Evolutionary conservation across 2,797 vertebrate species (phyloP), one percentile per base, ranked within the genome.

Genomic region (Hypotaenidia philippensis): DNA sequence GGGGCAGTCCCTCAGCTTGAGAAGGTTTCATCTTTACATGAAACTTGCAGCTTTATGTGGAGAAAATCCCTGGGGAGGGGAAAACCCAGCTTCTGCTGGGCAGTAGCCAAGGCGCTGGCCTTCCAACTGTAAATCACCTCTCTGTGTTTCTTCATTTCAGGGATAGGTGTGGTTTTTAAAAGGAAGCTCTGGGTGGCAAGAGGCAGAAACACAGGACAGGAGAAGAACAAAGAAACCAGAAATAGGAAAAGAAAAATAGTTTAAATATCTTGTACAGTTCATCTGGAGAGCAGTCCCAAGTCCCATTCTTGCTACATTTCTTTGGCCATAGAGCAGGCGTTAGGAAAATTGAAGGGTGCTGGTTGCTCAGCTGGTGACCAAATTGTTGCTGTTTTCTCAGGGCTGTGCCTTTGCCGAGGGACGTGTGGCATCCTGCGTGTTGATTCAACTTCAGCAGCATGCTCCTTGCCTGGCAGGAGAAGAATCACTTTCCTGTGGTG

Each of bases 241-340:
- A 85, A 49, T 1, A 59, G 53, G 26, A 68, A 40, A 76, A 92
- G 45, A 41, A 53, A 59, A 76, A 34, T 29, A n/a, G 52, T 84
- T 96, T 92, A 92, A 97, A 74, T 91, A 88, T 84, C 49, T 94
- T 9, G 14, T 76, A 34, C 63, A 86, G 60, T 96, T 78, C 87
- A 34, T 83, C 76, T 88, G 87, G 74, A 93, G 89, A 94, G 72
- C 65, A 55, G 53, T 38, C 76, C 75, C 80, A 31, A 64, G 90
- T 77, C 91, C 61, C 59, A 11, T 27, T 79, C 82, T 75, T 72
- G 59, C 84, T 92, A n/a, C 5, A 0, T 90, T 55, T 66, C 77
- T 93, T 92, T 95, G 91, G 88, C 95, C 69, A 8, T 63, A 20
- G 23, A 47, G 63, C 25, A 65, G 81, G 80, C 71, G 83, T 61